These are phyloP conservation scores for Cyanoramphus novaezelandiae DNA, from an alignment of 2,113 vertebrate genomes.

Conservation along the genomic window DNA sequence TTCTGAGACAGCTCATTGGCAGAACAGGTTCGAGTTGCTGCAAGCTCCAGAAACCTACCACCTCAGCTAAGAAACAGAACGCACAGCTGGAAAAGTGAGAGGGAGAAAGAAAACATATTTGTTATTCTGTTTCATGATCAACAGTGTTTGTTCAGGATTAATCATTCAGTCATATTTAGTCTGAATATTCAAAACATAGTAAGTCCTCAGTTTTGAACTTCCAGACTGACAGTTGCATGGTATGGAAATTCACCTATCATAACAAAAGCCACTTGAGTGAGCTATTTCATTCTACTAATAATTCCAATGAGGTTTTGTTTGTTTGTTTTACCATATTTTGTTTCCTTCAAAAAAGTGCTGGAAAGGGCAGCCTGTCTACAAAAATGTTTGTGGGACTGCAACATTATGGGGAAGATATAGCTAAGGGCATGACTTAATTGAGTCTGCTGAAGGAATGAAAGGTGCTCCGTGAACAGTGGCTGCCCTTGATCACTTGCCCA, in stretches of 20 bases:
- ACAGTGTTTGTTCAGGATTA: not conserved
- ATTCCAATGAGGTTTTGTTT: not conserved
- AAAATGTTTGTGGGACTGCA: not conserved
- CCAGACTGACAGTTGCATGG: not conserved
- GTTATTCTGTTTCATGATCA: not conserved
- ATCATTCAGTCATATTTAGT: not conserved
- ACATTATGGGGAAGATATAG: not conserved
- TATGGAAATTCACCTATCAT: not conserved
- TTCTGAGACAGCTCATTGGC: not conserved
- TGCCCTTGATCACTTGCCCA: not conserved
- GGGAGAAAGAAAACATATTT: not conserved
- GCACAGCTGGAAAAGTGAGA: not conserved
- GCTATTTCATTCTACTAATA: accelerated
- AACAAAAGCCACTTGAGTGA: not conserved
- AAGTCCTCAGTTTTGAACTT: not conserved
- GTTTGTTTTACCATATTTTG: not conserved
- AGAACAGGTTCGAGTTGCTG: not conserved
- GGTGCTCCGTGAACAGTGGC: not conserved
- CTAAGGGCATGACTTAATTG: not conserved
- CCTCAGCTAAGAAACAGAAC: not conserved
- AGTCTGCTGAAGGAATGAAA: not conserved
- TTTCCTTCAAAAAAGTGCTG: not conserved
- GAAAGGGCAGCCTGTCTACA: not conserved
- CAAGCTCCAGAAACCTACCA: not conserved
- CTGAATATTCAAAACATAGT: not conserved